A percentile compares a stretch with the other conserved stretches of the same genome.
Evolutionary conservation across 2,797 vertebrate genomes (phyloP).

Genomic region (Atherinosoma microstoma): DNA sequence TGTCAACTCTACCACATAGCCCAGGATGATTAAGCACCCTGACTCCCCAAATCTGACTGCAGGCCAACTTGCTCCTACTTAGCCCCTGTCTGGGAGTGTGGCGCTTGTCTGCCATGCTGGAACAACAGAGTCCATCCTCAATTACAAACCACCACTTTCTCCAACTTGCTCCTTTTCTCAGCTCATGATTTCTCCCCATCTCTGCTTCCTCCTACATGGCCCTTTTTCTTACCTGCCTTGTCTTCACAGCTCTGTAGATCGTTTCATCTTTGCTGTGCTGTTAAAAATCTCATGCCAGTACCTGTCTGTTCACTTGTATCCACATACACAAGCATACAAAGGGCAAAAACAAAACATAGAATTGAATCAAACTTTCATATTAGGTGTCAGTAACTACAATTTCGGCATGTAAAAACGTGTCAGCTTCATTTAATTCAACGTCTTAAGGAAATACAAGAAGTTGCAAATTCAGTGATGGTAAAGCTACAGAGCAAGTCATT

Average conservation of each 20-base stretch:
- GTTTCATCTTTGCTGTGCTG: constrained; percentile 26
- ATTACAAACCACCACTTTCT: constrained; percentile 47
- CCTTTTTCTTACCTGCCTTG: constrained; percentile 41
- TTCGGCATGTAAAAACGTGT: not conserved
- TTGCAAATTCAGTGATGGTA: not conserved
- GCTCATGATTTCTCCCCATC: constrained; percentile 18
- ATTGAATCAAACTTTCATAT: not conserved
- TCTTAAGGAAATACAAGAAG: not conserved
- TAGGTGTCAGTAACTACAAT: not conserved
- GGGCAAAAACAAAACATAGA: not conserved
- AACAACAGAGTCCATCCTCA: constrained; percentile 61
- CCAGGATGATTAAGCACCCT: constrained; percentile 73
- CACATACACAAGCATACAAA: not conserved
- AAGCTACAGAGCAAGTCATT: not conserved
- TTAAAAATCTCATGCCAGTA: constrained; percentile 9
- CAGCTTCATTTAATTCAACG: not conserved
- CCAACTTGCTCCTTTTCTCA: constrained; percentile 1
- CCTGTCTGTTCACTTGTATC: constrained; percentile 3
- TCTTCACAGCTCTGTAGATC: constrained; percentile 34
- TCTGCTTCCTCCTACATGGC: constrained; percentile 1
- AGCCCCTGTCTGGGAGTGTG: constrained; percentile 66
- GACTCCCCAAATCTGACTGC: constrained; percentile 66
- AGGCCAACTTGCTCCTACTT: constrained; percentile 71
- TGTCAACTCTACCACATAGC: constrained; percentile 64
- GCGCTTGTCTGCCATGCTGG: constrained; percentile 52